Base-by-base conservation (phyloP, 2,113 vertebrate species). In the Oenanthe oenanthe region DNA sequence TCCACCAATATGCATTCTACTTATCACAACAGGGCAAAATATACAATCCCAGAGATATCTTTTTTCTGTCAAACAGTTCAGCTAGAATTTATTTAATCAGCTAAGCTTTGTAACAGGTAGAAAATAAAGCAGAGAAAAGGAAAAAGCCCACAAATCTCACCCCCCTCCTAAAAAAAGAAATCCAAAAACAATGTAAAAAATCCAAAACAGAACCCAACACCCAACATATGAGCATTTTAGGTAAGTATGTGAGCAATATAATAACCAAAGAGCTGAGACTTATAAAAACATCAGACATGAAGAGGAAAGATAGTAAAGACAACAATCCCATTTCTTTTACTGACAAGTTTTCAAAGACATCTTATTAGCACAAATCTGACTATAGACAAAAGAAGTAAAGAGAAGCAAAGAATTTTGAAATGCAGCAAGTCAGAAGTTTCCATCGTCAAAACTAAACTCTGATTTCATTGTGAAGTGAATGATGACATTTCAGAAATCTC, bases 151-250 rank as follows among this genome's bases (percentile, higher is more conserved):
- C 11, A 42, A 13, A 7, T 3, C 3, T 6, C 16, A 6, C 18
- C 16, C 28, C 4, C 13, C 8, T n/a, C n/a, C 48, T 17, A 17
- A 43, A 43, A 18, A 34, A 31, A 31, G 19, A 22, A 38, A 19
- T 4, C 2, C 4, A 24, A n/a, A 34, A 45, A 1, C 8, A 17
- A 9, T 2, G 3, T 16, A 14, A 17, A 36, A 57, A 36, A 1
- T 5, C 7, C 12, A 28, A 48, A 38, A 4, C 3, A 38, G 4
- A 70, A 28, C 3, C 5, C 12, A 51, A 6, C 7, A n/a, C 12
- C 47, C 4, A 85, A 56, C 0, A 0, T 31, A 21, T 10, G 40
- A 70, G 13, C 9, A 38, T 42, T 70, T 74, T 47, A 26, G 10
- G 14, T 12, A 60, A 54, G 9, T 36, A 17, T 32, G 13, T 47